Conservation (phyloP, 2,888 invertebrate genomes). For the Mycogona germanica region DNA sequence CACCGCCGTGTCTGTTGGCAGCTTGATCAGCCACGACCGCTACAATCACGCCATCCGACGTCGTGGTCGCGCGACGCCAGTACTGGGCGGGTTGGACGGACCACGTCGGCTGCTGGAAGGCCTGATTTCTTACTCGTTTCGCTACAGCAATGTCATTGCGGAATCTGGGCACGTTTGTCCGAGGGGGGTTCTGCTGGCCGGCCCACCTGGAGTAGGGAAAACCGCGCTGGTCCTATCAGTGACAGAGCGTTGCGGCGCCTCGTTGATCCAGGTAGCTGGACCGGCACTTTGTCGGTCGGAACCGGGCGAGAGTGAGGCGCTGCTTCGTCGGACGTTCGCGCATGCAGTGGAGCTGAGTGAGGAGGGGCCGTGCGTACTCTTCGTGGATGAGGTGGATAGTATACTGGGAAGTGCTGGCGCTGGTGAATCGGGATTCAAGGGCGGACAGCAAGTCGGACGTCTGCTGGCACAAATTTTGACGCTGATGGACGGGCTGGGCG, state of each 20-base stretch:
- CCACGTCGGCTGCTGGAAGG: neutral
- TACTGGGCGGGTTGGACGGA: neutral
- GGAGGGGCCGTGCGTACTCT: conserved; percentile 34
- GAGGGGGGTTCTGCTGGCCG: conserved; percentile 7
- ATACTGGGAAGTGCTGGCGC: conserved; percentile 26
- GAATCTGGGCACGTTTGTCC: neutral
- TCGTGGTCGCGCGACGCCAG: too few species aligned
- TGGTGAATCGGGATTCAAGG: neutral
- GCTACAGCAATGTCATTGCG: neutral
- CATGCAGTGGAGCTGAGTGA: conserved; percentile 34
- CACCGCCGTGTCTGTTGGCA: too few species aligned
- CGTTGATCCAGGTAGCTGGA: conserved; percentile 38
- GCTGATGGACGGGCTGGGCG: conserved; percentile 39
- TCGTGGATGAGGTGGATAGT: conserved; percentile 37
- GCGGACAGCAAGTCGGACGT: conserved; percentile 30
- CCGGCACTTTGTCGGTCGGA: conserved; percentile 38
- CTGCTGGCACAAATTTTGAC: conserved; percentile 38
- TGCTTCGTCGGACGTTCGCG: conserved; percentile 38
- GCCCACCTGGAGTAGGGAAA: conserved; percentile 14
- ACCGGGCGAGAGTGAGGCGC: conserved; percentile 43
- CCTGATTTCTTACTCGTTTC: neutral
- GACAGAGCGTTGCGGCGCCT: conserved; percentile 36
- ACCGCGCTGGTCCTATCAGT: conserved; percentile 25
- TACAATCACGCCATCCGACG: too few species aligned
- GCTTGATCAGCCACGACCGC: too few species aligned